Evolutionary conservation across 2,888 invertebrate species (phyloP).

Genomic region (Drosophila paracracens): DNA sequence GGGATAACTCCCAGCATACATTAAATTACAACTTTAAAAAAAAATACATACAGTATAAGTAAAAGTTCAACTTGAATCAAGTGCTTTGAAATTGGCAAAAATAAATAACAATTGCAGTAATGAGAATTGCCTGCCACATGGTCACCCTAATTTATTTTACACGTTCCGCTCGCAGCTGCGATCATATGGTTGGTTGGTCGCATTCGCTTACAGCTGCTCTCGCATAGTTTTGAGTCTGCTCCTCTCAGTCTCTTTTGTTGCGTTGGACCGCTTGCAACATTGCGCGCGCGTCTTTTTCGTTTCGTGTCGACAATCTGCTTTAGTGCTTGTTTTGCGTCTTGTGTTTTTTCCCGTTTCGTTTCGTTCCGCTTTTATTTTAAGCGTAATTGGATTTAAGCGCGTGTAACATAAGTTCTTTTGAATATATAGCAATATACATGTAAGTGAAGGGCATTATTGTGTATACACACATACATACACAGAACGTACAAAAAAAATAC

Average conservation of each 20-base stretch:
- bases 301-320: constrained; percentile 31
- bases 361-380: constrained; percentile 37
- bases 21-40: constrained; percentile 16
- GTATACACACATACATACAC: constrained; percentile 5
- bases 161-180: constrained; percentile 29
- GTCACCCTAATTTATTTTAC: constrained; percentile 25
- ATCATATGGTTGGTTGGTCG: constrained; percentile 62
- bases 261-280: constrained; percentile 60
- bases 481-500: neutral
- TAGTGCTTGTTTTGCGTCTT: constrained; percentile 50
- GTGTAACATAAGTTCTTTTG: constrained; percentile 37
- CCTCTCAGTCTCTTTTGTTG: constrained; percentile 58
- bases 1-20: constrained; percentile 22
- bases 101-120: constrained; percentile 1
- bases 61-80: constrained; percentile 18
- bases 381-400: constrained; percentile 47
- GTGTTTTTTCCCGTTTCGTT: constrained; percentile 12
- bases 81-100: constrained; percentile 12
- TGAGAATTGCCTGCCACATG: constrained; percentile 15
- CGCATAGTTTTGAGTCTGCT: constrained; percentile 13
- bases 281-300: constrained; percentile 59
- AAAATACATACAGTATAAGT: constrained; percentile 12
- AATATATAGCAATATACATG: constrained; percentile 16
- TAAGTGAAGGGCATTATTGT: constrained; percentile 45
- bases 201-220: constrained; percentile 24